A percentile compares a stretch with the other conserved stretches of the same genome.
Evolutionary conservation across 2,888 invertebrate species (phyloP).

Genomic region (Monoplex corrugatus): DNA sequence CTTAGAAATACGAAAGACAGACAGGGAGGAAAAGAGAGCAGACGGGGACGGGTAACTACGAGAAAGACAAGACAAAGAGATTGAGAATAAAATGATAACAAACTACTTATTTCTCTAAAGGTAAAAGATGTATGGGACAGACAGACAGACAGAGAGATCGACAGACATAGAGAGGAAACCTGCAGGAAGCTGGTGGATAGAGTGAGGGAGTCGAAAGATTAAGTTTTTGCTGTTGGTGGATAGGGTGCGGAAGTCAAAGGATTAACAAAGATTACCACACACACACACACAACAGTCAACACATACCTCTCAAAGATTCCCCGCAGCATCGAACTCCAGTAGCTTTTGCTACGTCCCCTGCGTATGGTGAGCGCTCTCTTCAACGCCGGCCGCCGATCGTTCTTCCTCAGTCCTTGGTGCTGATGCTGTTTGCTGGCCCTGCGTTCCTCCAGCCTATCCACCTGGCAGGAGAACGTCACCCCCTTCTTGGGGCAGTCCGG

Average conservation of each 20-base stretch:
- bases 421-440: background rate
- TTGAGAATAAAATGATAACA: too few relatives aligned
- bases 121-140: background rate
- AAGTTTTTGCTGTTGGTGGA: too few relatives aligned
- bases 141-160: background rate
- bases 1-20: constrained; percentile 34
- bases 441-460: constrained; percentile 10
- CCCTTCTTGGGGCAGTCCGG: constrained; percentile 37
- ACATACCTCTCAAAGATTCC: constrained; percentile 74
- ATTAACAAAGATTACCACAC: constrained; percentile 20
- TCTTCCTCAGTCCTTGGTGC: background rate
- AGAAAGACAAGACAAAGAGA: constrained; percentile 1
- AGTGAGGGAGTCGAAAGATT: background rate
- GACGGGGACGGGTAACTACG: background rate
- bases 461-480: constrained; percentile 44
- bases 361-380: constrained; percentile 59
- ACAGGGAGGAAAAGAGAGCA: constrained; percentile 41
- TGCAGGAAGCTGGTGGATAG: background rate
- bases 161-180: background rate
- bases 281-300: background rate
- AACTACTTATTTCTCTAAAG: too few relatives aligned
- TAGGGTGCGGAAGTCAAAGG: background rate
- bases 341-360: constrained; percentile 68
- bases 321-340: constrained; percentile 70
- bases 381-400: constrained; percentile 39